Base-by-base conservation (phyloP, 30 jellyfish, hydroid and myxozoan species). In the Phacellophora camtschatica region DNA sequence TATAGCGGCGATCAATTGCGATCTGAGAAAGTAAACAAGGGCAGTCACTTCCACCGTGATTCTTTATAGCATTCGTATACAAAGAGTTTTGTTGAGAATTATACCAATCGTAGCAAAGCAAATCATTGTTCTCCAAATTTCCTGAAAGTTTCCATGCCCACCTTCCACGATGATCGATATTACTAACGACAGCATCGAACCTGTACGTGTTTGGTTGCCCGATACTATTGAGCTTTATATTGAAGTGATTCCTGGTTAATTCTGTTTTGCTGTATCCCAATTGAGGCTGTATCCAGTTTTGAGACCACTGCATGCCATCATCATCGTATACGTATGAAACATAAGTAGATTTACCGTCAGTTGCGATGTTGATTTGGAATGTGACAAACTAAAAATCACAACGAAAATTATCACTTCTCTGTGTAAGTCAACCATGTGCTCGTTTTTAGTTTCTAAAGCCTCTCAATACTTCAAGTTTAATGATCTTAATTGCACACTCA, bases 251-350 rank as follows among this genome's bases (percentile, higher is more conserved):
- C 27, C 82, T 39, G 5, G 25, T 24, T 20, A 10, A 11, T 25
- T 15, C 48, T 9, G 66, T 6, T 16, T 25, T 16, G 10, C 64
- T 27, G 45, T 68, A 42, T 5, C 82, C 82, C 35, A 51, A 10
- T 3, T 24, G 42, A 13, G 87, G 76, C 49, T 35, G 30, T 11
- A 74, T 74, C 87, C 87, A 74, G 32, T 54, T n/a, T 34, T 81
- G 77, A 22, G 28, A 5, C 92, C 92, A 81, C 5, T 37, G 45
- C 92, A 81, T 81, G n/a, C 77, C 76, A 28, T 33, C 84, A 36
- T 66, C 92, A 22, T 65, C 78, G 64, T 81, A 81, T 18, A 81
- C 62, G 39, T 49, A 63, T 10, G 74, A 33, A 1, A 66, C 77
- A 28, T 66, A 56, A n/a, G 92, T 63, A 16, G 83, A 27, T 30